Evolutionary conservation across 1,140 invertebrate species (phyloP).

Genomic region (Bombyx mori): ASM3026992v2 NC_085128.1:5420001-5420500

Average conservation of each 20-base stretch:
- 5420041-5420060: conserved; percentile 43
- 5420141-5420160: conserved; percentile 5
- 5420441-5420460: too few species aligned
- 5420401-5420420: neutral
- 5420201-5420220: conserved; percentile 44
- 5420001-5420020: conserved; percentile 50
- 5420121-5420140: conserved; percentile 29
- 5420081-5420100: conserved; percentile 30
- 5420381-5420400: neutral
- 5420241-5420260: conserved; percentile 51
- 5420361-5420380: conserved; percentile 6
- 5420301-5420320: conserved; percentile 46
- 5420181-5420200: conserved; percentile 61
- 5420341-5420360: conserved; percentile 21
- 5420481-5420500: too few species aligned
- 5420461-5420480: neutral
- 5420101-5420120: conserved; percentile 46
- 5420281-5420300: conserved; percentile 51
- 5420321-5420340: conserved; percentile 42
- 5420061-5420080: conserved; percentile 42
- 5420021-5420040: conserved; percentile 9
- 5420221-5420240: conserved; percentile 56
- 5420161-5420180: conserved; percentile 30
- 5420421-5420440: too few species aligned
- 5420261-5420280: conserved; percentile 40